phyloP scores from a whole-genome alignment of 2,113 vertebrate species.

The chimpanzee (Pan troglodytes) region NHGRI_mPanTro3-v2.1_pri NC_072417.2:84637001-84637500 shows the following conservation, averaged over 20 bases:
- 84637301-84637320: not conserved
- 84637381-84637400: not conserved
- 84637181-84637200: not conserved
- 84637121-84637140: too few relatives aligned
- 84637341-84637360: not conserved
- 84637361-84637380: not conserved
- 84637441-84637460: not conserved
- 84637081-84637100: too few relatives aligned
- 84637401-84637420: not conserved
- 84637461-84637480: not conserved
- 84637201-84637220: not conserved
- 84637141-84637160: too few relatives aligned
- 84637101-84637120: too few relatives aligned
- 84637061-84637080: too few relatives aligned
- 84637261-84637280: not conserved
- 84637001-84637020: too few relatives aligned
- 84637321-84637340: not conserved
- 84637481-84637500: not conserved
- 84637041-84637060: too few relatives aligned
- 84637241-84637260: not conserved
- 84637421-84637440: not conserved
- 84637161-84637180: too few relatives aligned
- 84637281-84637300: not conserved
- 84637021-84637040: too few relatives aligned
- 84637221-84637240: not conserved